Evolutionary conservation across 2,888 invertebrate genomes (phyloP), one percentile per base, ranked within the genome.

Genomic region (Drosophila incognita): DNA sequence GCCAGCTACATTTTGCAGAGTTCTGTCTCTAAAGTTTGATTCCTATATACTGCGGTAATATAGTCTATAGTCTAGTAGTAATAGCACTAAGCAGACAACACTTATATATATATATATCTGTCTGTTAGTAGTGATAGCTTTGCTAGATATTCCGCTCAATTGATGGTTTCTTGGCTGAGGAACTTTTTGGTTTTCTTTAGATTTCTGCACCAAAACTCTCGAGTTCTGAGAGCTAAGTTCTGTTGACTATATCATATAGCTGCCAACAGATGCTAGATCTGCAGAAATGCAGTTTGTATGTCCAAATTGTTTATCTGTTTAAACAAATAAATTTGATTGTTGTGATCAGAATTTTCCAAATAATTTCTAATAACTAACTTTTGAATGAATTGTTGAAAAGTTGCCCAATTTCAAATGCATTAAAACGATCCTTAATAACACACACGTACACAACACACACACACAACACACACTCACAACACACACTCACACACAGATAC

Each of bases 401-500:
- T 24, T 24, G n/a, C 2, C n/a, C 24, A 40, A 13, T 15, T 29
- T 15, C 6, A 15, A 46, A 46, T 46, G 35, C 21, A 38, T 54
- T 29, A 15, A 15, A 10, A 31, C 21, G 21, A 57, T 59, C 13
- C 58, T 46, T 11, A 58, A 27, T 11, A 29, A 15, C 27, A 24
- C 46, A 58, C 21, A 33, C 15, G n/a, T n/a, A 2, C 24, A 35
- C 35, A 61, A 40, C 29, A 60, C 29, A 60, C 29, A 60, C 29
- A 40, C 21, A 61, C 46, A 53, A 49, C 38, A 15, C 27, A 24
- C 46, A 58, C 21, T 24, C 15, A 35, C 35, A 61, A 40, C 29
- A 60, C 29, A 60, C 24, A 61, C 35, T 48, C 21, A 61, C 46
- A 53, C 40, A 62, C 24, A 52, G 52, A 33, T 36, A 69, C 49